Base-by-base conservation (phyloP, 2,113 vertebrate species). In the Triplophysa tibetana region DNA sequence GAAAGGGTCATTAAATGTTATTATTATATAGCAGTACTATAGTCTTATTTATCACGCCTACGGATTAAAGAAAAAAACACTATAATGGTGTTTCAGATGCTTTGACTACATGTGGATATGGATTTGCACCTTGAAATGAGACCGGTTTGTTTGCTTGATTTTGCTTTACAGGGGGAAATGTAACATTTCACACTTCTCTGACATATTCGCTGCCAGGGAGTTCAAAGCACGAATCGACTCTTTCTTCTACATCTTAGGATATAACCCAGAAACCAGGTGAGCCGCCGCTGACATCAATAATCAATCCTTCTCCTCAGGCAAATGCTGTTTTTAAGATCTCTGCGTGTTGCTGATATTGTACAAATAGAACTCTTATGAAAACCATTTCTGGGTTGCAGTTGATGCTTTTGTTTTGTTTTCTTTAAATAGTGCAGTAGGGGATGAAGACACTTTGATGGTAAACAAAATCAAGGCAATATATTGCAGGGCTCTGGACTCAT, bases 241-340 rank as follows among this genome's bases (percentile, higher is more conserved):
- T 70, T 99, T 99, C 91, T 99, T 99, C 94, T 99, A 99, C 91
- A 99, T 99, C 86, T 89, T 99, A 85, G 98, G 98, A 90, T 99
- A 99, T 83, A 99, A 99, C 90, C 98, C 98, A 89, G 98, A 99
- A 91, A 99, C 98, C 76, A 97, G 98, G 98, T 99, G 92, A 96
- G 95, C 80, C 65, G 43, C 56, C 14, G 45, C 38, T 19, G 63
- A 54, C 73, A 50, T 75, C 38, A 75, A n/a, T 29, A 75, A 75
- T 75, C 58, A 48, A 16, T 61, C 17, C 9, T 12, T n/a, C 33
- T 45, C 72, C n/a, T 45, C 56, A 62, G 33, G 60, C 73, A 48
- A 63, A 41, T 63, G 41, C 56, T 63, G 23, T 63, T n/a, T 10
- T 26, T 75, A 60, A 63, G 21, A 75, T 60, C n/a, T 14, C 58